Evolutionary conservation across 2,888 invertebrate species (phyloP).

Genomic region (Pollenia angustigena): DNA sequence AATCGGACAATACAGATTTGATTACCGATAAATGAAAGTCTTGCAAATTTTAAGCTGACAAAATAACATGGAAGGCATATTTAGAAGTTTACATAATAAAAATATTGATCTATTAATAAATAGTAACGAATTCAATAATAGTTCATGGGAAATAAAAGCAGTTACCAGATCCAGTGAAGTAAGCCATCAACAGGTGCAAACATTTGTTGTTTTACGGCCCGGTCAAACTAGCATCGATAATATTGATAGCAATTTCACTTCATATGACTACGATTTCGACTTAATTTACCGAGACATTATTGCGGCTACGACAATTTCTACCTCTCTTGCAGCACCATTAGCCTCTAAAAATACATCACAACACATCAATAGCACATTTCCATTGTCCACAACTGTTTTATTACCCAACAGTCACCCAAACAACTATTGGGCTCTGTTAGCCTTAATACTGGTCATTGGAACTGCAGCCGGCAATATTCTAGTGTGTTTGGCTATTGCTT

Average conservation of each 20-base stretch:
- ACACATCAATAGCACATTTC: neutral
- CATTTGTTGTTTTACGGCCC: slow-evolving; percentile 29
- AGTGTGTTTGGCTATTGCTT: slow-evolving; percentile 96
- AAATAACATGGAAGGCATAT: slow-evolving; percentile 55
- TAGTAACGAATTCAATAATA: slow-evolving; percentile 30
- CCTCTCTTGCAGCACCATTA: neutral
- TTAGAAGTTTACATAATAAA: slow-evolving; percentile 37
- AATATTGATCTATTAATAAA: slow-evolving; percentile 50
- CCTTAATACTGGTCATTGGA: slow-evolving; percentile 91
- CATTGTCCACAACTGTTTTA: slow-evolving; percentile 29
- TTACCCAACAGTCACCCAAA: slow-evolving; percentile 79
- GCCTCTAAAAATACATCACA: neutral
- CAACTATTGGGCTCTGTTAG: slow-evolving; percentile 93
- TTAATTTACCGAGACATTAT: slow-evolving; percentile 8
- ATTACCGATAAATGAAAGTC: neutral
- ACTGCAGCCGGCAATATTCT: slow-evolving; percentile 96
- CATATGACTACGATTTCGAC: slow-evolving; percentile 47
- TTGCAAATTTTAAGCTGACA: slow-evolving; percentile 1
- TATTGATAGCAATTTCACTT: slow-evolving; percentile 12
- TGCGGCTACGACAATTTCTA: neutral
- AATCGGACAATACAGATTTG: neutral
- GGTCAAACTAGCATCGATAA: slow-evolving; percentile 3
- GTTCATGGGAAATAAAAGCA: slow-evolving; percentile 44
- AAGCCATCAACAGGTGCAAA: slow-evolving; percentile 19
- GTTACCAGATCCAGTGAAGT: neutral